Base-by-base conservation (phyloP, 2,888 invertebrate genomes). In the Bursaphelenchus okinawaensis region DNA sequence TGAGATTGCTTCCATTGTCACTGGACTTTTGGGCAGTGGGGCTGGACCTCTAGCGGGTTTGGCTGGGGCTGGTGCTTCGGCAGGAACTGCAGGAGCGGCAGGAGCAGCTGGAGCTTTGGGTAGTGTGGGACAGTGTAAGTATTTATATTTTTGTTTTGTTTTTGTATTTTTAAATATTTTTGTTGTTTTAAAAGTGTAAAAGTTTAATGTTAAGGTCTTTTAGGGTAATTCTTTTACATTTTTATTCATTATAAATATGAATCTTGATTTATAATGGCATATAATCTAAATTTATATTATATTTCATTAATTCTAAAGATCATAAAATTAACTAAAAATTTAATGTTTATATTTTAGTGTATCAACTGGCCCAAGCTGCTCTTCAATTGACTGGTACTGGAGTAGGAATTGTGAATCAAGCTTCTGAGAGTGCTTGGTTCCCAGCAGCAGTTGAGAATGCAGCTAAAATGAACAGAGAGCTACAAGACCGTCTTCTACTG, bases 381-480 rank as follows among this genome's bases (percentile, higher is more conserved):
- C 70, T 79, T 3, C 75, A 76, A 40, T 62, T 79, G 52, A 79
- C 79, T 29, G 77, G 79, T 26, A 78, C 75, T 7, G 79, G 79
- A 8, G 79, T 79, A 1, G 78, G 78, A 24, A 79, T 79, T n/a
- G 63, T 78, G 23, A 79, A 79, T 55, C 77, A 79, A 59, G 79
- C 79, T 3, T 75, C 75, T 0, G 79, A 79, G 65, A 74, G 73
- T 55, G 70, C 75, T 8, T 79, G 79, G 79, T 79, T 79, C 61
- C 79, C 79, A 16, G 76, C 78, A 16, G 78, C 75, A 23, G 56
- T 79, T 19, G 79, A 79, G 50, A 63, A 68, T 27, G 72, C 70
- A 20, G 70, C 74, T 7, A 65, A 59, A 55, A 67, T 63, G 61
- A 72, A 75, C 40, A 55, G 71, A 20, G 71, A 71, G 26, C 70